Conservation (phyloP, 2,113 vertebrate genomes). For the Ornithorhynchus anatinus region DNA sequence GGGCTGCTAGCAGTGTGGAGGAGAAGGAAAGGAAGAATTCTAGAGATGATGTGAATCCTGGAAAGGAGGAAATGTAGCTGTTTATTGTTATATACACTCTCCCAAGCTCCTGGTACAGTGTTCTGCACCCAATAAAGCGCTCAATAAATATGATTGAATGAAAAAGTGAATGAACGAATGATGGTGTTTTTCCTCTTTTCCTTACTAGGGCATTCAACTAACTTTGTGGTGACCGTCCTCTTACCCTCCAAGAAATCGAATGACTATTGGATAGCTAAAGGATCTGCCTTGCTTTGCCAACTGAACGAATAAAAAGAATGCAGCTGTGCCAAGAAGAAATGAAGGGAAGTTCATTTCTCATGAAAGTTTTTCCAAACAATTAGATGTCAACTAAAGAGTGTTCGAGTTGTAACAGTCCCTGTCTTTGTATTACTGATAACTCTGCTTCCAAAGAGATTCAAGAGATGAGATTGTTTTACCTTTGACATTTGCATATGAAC, state of each 20-base stretch:
- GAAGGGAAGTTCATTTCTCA: neutral
- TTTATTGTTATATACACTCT: too few species aligned
- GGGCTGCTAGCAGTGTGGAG: too few species aligned
- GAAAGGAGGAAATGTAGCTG: too few species aligned
- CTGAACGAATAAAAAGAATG: slow-evolving; percentile 67
- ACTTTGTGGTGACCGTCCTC: slow-evolving; percentile 80
- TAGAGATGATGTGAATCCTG: too few species aligned
- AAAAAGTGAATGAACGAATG: too few species aligned
- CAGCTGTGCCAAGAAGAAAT: neutral
- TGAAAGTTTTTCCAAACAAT: neutral
- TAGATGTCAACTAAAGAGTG: neutral
- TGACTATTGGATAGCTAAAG: slow-evolving; percentile 82
- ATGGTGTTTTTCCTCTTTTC: neutral
- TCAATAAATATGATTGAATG: too few species aligned
- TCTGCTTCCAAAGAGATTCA: neutral
- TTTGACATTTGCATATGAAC: neutral
- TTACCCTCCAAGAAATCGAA: slow-evolving; percentile 71
- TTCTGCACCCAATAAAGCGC: neutral
- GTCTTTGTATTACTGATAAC: fast-evolving
- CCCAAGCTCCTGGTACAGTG: neutral
- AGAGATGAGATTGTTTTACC: neutral
- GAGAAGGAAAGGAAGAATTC: too few species aligned
- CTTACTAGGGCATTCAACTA: slow-evolving; percentile 74
- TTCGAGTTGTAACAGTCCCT: neutral
- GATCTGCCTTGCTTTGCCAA: slow-evolving; percentile 76